Base-by-base conservation (phyloP, 2,888 invertebrate species). In the Aelia acuminata region DNA sequence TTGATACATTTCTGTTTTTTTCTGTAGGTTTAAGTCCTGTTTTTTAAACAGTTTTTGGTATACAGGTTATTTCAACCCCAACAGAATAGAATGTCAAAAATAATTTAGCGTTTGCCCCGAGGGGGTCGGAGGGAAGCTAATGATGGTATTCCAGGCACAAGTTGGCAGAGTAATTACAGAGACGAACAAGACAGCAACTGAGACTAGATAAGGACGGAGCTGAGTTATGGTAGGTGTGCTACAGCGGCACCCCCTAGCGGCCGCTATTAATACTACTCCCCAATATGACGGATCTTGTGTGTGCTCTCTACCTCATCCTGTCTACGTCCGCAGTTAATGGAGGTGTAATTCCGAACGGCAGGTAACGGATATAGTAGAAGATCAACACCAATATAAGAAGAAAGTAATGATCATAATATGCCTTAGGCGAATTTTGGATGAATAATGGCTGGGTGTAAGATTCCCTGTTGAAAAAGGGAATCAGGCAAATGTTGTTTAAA, bases 91-190 rank as follows among this genome's bases (percentile, higher is more conserved):
- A 26, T 70, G 63, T 18, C 31, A 70, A 70, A 70, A 70, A 70
- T 70, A 70, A 70, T 70, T 31, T 22, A 35, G 13, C 35, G 63
- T 70, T 70, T 70, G 31, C 31, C 18, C 26, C 11, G 22, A 18
- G 15, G 35, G 20, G 7, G 35, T 15, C 0, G 35, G 35, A 35
- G 63, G 63, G 5, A 10, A 70, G 18, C 22, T 70, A 70, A 70
- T 70, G 63, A 70, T 70, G 63, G 63, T 70, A 70, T 70, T 70
- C 35, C 63, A 70, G 63, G 18, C 31, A 70, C 63, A 70, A 70
- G 63, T 70, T 70, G 63, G 63, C 31, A 35, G 63, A 70, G 63
- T 70, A 70, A 70, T 70, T 70, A 70, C 63, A 35, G 63, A 70
- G 63, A 70, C 63, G 63, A 70, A 70, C 63, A 70, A 70, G 63